Evolutionary conservation across 2,888 invertebrate genomes (phyloP).

Genomic region (Metalampra italica): DNA sequence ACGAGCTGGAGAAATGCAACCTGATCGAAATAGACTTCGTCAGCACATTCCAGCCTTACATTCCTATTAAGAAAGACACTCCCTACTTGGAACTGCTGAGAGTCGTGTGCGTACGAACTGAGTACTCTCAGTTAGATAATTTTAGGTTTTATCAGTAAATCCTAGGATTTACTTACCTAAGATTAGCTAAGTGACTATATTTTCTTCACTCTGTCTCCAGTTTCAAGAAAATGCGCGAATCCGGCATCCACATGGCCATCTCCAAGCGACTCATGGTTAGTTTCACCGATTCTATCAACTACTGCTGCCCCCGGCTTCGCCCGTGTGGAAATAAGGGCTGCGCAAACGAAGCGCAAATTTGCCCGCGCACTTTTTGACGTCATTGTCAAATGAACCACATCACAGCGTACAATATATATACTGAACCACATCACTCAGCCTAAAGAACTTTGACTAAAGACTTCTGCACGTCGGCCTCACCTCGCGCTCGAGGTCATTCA

Average conservation of each 20-base stretch:
- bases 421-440: no score
- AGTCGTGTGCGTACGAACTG: slow-evolving; percentile 56
- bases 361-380: no score
- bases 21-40: slow-evolving; percentile 66
- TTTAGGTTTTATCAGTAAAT: no score
- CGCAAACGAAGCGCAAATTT: no score
- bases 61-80: slow-evolving; percentile 50
- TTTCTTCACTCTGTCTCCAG: slow-evolving; percentile 33
- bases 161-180: not conserved
- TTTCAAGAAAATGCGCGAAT: slow-evolving; percentile 75
- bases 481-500: no score
- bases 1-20: slow-evolving; percentile 79
- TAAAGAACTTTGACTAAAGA: no score
- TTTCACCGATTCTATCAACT: no score
- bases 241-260: slow-evolving; percentile 65
- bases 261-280: slow-evolving; percentile 31
- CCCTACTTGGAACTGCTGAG: slow-evolving; percentile 55
- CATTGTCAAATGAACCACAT: no score
- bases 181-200: not conserved
- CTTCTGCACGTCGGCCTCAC: no score
- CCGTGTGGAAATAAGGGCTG: no score
- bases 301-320: no score
- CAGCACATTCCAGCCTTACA: slow-evolving; percentile 39
- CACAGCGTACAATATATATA: no score
- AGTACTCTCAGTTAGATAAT: not conserved